Evolutionary conservation across 2,113 vertebrate species (phyloP).

Genomic region (Uropsilus gracilis): DNA sequence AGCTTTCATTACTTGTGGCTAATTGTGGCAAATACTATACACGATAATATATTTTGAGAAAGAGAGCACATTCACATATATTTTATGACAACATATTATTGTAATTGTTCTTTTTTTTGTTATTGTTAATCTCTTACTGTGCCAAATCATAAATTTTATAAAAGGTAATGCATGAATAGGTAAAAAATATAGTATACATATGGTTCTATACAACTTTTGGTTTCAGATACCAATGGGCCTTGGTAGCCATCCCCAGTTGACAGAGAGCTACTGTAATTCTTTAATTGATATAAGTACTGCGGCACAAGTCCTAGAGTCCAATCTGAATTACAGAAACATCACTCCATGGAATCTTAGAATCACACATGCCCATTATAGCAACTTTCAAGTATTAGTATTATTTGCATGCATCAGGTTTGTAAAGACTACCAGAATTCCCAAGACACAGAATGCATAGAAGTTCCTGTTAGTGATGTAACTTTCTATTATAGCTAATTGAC

Average conservation of each 20-base stretch:
- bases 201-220: not conserved
- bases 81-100: not conserved
- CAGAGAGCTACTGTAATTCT: not conserved
- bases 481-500: not conserved
- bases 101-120: not conserved
- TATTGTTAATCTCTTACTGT: not conserved
- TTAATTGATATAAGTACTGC: not conserved
- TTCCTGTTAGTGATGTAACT: not conserved
- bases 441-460: not conserved
- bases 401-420: not conserved
- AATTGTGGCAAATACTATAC: not conserved
- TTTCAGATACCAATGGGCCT: not conserved
- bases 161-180: not conserved
- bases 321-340: not conserved
- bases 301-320: not conserved
- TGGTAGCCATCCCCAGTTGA: not conserved
- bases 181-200: not conserved
- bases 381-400: constrained; percentile 17
- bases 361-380: not conserved
- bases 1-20: not conserved
- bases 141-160: not conserved
- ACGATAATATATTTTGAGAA: not conserved
- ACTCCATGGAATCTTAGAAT: not conserved
- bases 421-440: not conserved
- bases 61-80: not conserved